Percentiles rank a stretch among this genome's conserved stretches.
These are phyloP conservation scores for Anas capensis DNA, from an alignment of 2,797 vertebrate species.

Conservation along the genomic window DNA sequence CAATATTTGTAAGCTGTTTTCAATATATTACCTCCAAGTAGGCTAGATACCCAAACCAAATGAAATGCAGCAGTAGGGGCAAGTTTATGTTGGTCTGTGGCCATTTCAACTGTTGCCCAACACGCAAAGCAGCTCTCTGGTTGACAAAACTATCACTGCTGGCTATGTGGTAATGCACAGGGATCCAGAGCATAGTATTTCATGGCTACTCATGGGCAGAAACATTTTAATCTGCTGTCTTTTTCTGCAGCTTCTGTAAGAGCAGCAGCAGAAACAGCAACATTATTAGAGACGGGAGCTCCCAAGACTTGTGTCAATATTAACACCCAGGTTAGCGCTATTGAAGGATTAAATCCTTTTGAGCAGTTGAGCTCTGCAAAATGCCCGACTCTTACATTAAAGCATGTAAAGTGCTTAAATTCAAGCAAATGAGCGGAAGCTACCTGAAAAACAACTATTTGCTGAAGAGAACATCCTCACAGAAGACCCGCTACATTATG, in stretches of 20 bases:
- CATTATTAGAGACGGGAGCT: background rate
- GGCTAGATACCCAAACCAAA: background rate
- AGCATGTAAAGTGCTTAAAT: background rate
- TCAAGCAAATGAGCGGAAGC: background rate
- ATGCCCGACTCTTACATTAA: background rate
- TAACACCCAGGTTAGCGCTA: background rate
- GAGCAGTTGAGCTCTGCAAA: background rate
- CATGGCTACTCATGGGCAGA: background rate
- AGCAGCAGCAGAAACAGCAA: background rate
- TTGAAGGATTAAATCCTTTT: background rate
- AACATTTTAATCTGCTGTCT: background rate
- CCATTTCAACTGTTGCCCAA: background rate
- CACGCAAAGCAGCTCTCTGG: background rate
- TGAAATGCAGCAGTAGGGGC: accelerated
- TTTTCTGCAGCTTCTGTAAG: background rate
- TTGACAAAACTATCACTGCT: background rate
- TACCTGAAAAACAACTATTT: background rate
- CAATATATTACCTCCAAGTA: background rate
- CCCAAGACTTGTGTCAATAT: background rate
- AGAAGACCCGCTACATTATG: background rate
- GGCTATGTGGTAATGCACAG: background rate
- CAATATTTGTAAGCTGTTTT: background rate
- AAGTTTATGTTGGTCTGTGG: background rate
- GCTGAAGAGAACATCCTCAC: background rate
- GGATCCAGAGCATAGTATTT: background rate